Evolutionary conservation across 2,888 invertebrate genomes (phyloP).

Genomic region (Drepanosiphum platanoidis): DNA sequence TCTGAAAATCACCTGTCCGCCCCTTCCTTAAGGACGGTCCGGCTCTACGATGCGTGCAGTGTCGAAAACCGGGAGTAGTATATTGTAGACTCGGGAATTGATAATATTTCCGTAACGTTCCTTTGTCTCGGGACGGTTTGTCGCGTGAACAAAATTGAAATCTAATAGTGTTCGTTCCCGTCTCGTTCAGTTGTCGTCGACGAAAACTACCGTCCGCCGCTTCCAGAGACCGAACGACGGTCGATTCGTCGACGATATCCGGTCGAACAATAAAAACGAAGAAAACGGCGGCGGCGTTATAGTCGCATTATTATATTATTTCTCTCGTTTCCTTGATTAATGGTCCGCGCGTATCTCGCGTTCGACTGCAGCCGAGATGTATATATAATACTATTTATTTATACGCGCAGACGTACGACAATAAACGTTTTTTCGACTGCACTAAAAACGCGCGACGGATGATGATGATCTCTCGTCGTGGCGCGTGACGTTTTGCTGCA

Average conservation of each 20-base stretch:
- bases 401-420: background rate
- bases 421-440: too few relatives aligned
- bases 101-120: too few relatives aligned
- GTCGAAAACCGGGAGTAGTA: too few relatives aligned
- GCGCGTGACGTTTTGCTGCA: background rate
- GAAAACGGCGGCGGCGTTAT: background rate
- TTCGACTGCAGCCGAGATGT: background rate
- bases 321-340: slow-evolving; percentile 15
- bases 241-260: slow-evolving; percentile 10
- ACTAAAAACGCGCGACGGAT: background rate
- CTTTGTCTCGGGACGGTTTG: too few relatives aligned
- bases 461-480: too few relatives aligned
- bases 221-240: background rate
- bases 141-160: too few relatives aligned
- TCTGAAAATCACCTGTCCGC: too few relatives aligned
- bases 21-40: too few relatives aligned
- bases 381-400: background rate
- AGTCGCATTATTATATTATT: background rate
- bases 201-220: background rate
- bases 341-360: background rate
- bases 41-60: too few relatives aligned
- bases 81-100: too few relatives aligned
- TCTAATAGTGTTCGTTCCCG: background rate
- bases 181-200: background rate
- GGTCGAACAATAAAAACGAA: background rate